Evolutionary conservation across 2,113 vertebrate genomes (phyloP).

Genomic region (Chunga burmeisteri): DNA sequence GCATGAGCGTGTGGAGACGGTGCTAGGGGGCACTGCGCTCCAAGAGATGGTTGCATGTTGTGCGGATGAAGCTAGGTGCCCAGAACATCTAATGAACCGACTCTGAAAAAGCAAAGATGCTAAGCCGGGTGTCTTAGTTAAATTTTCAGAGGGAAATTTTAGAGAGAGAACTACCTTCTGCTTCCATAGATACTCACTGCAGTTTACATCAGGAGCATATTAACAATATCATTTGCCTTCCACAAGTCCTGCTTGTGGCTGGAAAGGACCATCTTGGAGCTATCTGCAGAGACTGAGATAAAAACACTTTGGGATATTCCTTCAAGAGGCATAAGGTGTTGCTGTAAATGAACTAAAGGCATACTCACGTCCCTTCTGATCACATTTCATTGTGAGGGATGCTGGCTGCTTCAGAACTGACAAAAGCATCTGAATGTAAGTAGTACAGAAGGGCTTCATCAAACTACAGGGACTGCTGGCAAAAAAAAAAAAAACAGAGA

Average conservation of each 20-base stretch:
- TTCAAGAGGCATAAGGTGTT: background rate
- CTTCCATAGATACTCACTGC: background rate
- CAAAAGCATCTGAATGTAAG: background rate
- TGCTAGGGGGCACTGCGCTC: constrained; percentile 74
- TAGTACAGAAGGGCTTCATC: background rate
- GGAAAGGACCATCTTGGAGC: background rate
- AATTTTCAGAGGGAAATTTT: background rate
- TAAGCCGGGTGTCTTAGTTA: background rate
- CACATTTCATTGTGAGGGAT: background rate
- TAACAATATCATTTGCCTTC: background rate
- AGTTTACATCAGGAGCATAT: background rate
- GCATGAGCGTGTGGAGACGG: background rate
- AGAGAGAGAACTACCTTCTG: background rate
- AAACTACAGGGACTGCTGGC: background rate
- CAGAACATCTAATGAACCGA: background rate
- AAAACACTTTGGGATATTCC: background rate
- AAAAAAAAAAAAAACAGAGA: background rate
- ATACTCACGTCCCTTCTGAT: background rate
- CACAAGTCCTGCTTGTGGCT: background rate
- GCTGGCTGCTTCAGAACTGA: background rate
- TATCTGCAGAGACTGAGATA: background rate
- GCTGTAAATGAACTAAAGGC: background rate
- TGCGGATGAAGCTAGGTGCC: background rate
- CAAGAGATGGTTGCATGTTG: constrained; percentile 26
- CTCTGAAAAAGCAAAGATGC: background rate